Conservation (phyloP, 2,888 invertebrate species). For the Thyatira batis region DNA sequence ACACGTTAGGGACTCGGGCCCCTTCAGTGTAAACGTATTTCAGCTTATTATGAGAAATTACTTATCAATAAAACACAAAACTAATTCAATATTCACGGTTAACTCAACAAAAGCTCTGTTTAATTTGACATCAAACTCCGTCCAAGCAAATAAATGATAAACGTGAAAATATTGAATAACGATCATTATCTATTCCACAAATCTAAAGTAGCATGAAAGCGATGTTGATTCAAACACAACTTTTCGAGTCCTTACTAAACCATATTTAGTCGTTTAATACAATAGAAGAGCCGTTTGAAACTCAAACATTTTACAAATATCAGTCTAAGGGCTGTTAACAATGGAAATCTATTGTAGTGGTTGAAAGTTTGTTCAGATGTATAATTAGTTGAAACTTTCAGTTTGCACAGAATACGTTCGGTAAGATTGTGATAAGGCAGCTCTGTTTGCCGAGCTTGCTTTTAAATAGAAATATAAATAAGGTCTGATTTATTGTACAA, state of each 20-base stretch:
- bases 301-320: slow-evolving; percentile 3
- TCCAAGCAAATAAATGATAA: too few relatives aligned
- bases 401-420: not conserved
- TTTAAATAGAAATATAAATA: too few relatives aligned
- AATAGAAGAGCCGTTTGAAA: not conserved
- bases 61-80: too few relatives aligned
- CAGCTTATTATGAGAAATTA: too few relatives aligned
- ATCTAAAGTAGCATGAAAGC: not conserved
- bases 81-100: not conserved
- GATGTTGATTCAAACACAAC: not conserved
- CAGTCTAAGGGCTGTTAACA: not conserved
- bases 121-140: not conserved
- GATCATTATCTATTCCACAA: not conserved
- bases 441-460: too few relatives aligned
- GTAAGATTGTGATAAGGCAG: not conserved
- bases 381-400: not conserved
- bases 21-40: too few relatives aligned
- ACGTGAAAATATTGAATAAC: not conserved
- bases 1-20: too few relatives aligned
- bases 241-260: not conserved
- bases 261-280: not conserved
- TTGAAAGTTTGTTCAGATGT: not conserved
- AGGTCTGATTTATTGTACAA: too few relatives aligned
- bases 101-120: not conserved
- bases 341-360: not conserved